phyloP scores from a whole-genome alignment of 1,140 invertebrate genomes.

The Cryptotermes secundus region DNA sequence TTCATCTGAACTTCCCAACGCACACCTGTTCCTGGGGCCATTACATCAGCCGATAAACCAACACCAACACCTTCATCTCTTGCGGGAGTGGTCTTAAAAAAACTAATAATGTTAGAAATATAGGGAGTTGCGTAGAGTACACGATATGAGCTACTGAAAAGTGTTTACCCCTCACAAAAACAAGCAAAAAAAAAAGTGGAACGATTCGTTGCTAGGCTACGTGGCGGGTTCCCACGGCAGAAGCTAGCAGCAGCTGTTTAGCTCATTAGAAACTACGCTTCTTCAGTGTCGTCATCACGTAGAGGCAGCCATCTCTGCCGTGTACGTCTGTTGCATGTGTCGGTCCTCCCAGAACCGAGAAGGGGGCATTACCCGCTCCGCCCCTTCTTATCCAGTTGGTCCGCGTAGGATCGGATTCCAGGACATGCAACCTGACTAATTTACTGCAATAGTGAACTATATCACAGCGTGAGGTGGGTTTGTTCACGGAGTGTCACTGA shows the following conservation, averaged over 20 bases:
- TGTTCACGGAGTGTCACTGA: no score
- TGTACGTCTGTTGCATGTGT: background rate
- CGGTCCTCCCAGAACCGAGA: background rate
- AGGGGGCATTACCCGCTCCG: background rate
- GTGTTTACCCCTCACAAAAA: no score
- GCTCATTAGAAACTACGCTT: background rate
- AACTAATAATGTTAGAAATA: background rate
- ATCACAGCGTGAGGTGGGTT: no score
- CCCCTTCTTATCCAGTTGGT: background rate
- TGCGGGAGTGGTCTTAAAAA: background rate
- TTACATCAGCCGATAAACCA: background rate
- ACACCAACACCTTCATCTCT: background rate
- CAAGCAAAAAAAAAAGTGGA: background rate
- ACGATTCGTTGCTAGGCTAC: background rate
- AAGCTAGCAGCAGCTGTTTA: background rate
- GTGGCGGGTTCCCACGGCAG: conserved; percentile 1
- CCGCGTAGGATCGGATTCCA: background rate
- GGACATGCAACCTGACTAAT: background rate
- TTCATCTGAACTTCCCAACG: background rate
- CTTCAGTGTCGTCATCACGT: background rate
- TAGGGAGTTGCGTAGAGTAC: background rate
- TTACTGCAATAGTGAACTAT: background rate
- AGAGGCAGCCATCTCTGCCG: background rate
- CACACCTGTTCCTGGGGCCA: background rate
- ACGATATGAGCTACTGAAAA: background rate